Evolutionary conservation across 1,140 invertebrate genomes (phyloP).

Genomic region (Artemia franciscana): DNA sequence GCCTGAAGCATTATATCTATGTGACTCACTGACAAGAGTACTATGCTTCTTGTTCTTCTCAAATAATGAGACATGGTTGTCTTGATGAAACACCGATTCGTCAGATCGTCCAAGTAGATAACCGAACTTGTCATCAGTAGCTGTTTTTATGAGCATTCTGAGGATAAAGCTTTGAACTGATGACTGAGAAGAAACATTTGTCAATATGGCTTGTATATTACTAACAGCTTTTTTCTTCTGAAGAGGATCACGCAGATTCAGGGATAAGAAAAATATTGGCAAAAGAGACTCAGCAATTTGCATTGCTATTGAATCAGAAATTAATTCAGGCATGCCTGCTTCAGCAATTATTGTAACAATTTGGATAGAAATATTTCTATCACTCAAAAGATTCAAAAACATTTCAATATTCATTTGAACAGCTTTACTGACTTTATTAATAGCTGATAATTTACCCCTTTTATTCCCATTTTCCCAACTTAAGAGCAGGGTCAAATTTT

Average conservation of each 20-base stretch:
- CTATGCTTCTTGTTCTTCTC: conserved; percentile 42
- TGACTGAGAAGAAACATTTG: neutral
- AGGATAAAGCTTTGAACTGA: neutral
- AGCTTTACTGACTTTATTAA: neutral
- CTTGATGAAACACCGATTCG: conserved; percentile 9
- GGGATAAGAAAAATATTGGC: neutral
- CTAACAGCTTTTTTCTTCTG: neutral
- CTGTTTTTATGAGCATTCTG: neutral
- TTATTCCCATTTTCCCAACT: neutral
- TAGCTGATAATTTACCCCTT: neutral
- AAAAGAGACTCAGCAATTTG: neutral
- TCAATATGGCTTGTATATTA: neutral
- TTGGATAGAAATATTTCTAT: neutral
- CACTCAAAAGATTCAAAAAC: neutral
- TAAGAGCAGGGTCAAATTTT: neutral
- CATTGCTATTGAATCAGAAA: neutral
- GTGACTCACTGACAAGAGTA: conserved; percentile 44
- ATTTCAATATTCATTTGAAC: neutral
- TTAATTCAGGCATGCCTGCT: neutral
- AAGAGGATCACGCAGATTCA: neutral
- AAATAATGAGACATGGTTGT: conserved; percentile 29
- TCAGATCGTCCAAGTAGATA: conserved; percentile 3
- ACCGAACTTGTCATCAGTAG: neutral
- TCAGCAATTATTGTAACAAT: neutral
- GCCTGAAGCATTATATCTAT: conserved; percentile 62